Evolutionary conservation across 2,888 invertebrate genomes (phyloP).

Genomic region (Synergus gifuensis): DNA sequence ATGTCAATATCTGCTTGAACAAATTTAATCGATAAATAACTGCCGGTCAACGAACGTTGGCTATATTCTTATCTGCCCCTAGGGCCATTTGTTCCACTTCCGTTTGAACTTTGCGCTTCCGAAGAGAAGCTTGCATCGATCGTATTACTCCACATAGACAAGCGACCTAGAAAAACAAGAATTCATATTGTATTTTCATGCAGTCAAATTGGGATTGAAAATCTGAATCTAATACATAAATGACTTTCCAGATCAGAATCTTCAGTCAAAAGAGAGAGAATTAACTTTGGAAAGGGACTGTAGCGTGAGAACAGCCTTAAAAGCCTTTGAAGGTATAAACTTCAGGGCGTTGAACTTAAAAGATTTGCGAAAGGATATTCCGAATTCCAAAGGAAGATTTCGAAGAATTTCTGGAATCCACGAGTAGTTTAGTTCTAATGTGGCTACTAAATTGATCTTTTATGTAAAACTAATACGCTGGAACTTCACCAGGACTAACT

Average conservation of each 20-base stretch:
- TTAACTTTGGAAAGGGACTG: background rate
- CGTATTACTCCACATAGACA: background rate
- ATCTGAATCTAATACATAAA: no score
- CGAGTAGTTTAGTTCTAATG: background rate
- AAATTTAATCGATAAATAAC: conserved; percentile 35
- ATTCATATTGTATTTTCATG: background rate
- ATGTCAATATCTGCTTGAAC: conserved; percentile 31
- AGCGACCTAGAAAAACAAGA: background rate
- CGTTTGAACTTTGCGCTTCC: conserved; percentile 14
- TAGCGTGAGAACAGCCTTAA: background rate
- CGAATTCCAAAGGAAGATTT: background rate
- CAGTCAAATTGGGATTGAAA: no score
- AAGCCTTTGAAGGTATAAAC: background rate
- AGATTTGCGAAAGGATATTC: background rate
- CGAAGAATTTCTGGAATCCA: background rate
- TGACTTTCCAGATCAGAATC: background rate
- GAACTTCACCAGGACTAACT: background rate
- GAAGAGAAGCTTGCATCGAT: background rate
- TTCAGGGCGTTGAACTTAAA: background rate
- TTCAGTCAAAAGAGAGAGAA: background rate
- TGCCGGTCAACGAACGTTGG: conserved; percentile 37
- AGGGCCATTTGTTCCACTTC: conserved; percentile 27
- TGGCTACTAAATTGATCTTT: background rate
- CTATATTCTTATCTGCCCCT: conserved; percentile 26
- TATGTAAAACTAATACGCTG: background rate